Evolutionary conservation across 30 jellyfish, hydroid and myxozoan genomes (phyloP).

Genomic region (Rhopilema esculentum): DNA sequence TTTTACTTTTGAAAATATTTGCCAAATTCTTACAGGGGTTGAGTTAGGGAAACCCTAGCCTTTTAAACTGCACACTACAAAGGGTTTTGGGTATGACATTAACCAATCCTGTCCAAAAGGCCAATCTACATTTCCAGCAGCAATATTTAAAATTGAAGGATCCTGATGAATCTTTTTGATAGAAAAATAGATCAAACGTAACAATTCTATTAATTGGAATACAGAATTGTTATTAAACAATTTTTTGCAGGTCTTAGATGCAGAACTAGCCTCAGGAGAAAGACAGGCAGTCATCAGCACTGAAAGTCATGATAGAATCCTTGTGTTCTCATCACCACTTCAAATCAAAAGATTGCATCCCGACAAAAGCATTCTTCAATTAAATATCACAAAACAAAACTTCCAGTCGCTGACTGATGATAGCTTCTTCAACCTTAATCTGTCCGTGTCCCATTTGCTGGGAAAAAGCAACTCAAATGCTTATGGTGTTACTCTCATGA

Average conservation of each 20-base stretch:
- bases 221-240: no score
- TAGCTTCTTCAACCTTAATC: not conserved
- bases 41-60: no score
- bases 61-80: no score
- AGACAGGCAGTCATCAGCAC: not conserved
- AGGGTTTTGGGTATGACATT: no score
- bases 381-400: not conserved
- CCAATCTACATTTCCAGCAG: no score
- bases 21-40: no score
- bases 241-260: slow-evolving; percentile 12
- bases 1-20: no score
- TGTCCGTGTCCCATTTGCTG: slow-evolving; percentile 7
- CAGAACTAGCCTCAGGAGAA: not conserved
- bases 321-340: not conserved
- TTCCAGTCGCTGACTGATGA: not conserved
- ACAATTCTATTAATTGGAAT: not conserved
- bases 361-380: not conserved
- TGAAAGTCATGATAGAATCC: not conserved
- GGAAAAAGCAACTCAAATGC: slow-evolving; percentile 30
- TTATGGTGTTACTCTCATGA: slow-evolving; percentile 12
- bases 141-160: no score
- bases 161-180: not conserved
- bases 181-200: no score
- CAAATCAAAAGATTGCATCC: not conserved
- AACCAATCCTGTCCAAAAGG: no score